Base-by-base conservation (phyloP, 2,113 vertebrate species). In the Periophthalmodon schlosseri region DNA sequence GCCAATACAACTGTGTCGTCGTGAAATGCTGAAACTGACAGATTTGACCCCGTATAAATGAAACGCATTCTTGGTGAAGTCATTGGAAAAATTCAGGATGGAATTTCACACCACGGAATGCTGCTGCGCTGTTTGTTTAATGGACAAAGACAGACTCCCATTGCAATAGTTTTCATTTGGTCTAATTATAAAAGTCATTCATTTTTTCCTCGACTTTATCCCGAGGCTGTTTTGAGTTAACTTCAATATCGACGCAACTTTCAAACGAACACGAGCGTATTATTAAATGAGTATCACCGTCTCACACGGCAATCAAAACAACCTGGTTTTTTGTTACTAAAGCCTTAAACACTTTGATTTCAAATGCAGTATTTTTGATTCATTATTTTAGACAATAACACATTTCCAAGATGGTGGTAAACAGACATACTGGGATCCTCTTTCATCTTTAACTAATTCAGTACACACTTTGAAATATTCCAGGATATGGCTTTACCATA, bases 1-100 rank as follows among this genome's bases (percentile, higher is more conserved):
- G 76, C 80, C 86, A 66, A 49, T 80, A 75, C 49, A 88, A 84
- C 72, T 83, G 83, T 79, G 78, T 82, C 79, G 85, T 50, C 36
- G 58, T 2, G 77, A 80, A 58, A 49, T 44, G 75, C 80, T 24
- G 83, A 71, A 74, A 33, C 79, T 28, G 86, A 73, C 81, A 78
- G 70, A 28, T 61, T 28, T 24, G 23, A 61, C 56, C 56, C 36
- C n/a, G 0, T 13, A 15, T 4, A 1, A 14, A 61, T 33, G 10
- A 24, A 61, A 33, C 5, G 58, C 23, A 14, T 14, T 14, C 58
- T 24, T 13, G 23, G 14, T n/a, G 28, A 61, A 13, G 12, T 5
- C 0, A 28, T 6, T 6, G 0, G 24, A 33, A 28, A 60, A 61
- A 28, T n/a, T 1, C 8, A 56, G 54, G 54, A 21, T 9, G 54